phyloP scores from a whole-genome alignment of 2,113 vertebrate species.

The Hydrochoerus hydrochaeris region DNA sequence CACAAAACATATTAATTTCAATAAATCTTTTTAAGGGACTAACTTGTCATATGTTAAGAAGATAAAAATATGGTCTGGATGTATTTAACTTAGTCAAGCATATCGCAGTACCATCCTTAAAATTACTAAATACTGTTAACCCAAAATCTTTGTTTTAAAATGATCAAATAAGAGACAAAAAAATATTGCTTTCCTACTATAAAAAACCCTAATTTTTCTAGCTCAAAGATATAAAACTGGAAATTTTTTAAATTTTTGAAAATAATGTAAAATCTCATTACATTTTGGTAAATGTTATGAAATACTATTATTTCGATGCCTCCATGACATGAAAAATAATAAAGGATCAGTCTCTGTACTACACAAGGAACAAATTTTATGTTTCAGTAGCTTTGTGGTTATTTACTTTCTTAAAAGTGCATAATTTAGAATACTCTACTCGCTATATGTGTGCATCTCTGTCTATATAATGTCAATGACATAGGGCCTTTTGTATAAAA shows the following conservation, averaged over 20 bases:
- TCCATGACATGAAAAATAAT: constrained; percentile 27
- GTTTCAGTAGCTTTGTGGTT: not conserved
- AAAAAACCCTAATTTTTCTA: constrained; percentile 61
- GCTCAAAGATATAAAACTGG: constrained; percentile 61
- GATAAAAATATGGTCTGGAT: constrained; percentile 44
- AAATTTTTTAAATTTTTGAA: constrained; percentile 34
- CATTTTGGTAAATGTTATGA: constrained; percentile 57
- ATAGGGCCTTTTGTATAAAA: not conserved
- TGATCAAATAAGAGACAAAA: not conserved
- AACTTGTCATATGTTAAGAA: constrained; percentile 12
- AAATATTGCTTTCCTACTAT: not conserved
- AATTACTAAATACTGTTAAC: not conserved
- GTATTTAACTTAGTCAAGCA: constrained; percentile 26
- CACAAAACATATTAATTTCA: constrained; percentile 57
- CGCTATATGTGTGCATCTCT: not conserved
- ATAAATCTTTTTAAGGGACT: constrained; percentile 62
- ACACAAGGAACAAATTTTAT: not conserved
- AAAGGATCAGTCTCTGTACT: not conserved
- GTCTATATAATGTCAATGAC: not conserved
- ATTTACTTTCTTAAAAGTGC: not conserved
- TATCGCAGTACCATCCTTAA: constrained; percentile 37
- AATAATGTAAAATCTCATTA: constrained; percentile 34
- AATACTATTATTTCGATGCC: not conserved
- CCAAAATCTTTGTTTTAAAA: constrained; percentile 46
- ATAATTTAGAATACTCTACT: not conserved